Evolutionary conservation across 2,888 invertebrate species (phyloP).

Genomic region (Diadromus collaris): DNA sequence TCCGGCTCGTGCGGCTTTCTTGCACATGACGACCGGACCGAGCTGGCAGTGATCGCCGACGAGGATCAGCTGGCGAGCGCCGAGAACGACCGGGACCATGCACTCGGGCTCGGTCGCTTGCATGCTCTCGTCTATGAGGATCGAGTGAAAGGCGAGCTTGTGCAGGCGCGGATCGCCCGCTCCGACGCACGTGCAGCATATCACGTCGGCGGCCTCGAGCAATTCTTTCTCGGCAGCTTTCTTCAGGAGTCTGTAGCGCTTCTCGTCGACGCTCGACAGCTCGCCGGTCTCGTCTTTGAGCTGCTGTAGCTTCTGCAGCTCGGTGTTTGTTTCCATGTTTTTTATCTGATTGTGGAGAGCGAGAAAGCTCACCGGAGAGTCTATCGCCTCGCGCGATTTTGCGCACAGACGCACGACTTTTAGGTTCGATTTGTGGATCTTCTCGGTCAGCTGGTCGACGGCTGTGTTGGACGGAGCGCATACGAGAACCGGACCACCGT

Average conservation of each 20-base stretch:
- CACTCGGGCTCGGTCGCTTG: constrained; percentile 99
- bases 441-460: constrained; percentile 99
- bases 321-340: constrained; percentile 95
- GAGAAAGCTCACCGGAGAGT: constrained; percentile 97
- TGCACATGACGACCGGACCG: constrained; percentile 99
- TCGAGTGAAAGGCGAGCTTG: constrained; percentile 96
- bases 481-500: constrained; percentile 96
- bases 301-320: constrained; percentile 96
- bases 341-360: constrained; percentile 98
- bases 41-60: constrained; percentile 99
- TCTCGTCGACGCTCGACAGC: constrained; percentile 96
- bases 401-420: constrained; percentile 97
- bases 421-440: constrained; percentile 98
- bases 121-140: constrained; percentile 98
- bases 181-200: constrained; percentile 99
- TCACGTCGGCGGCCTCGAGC: constrained; percentile 97
- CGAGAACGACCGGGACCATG: constrained; percentile 99
- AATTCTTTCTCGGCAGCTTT: constrained; percentile 95
- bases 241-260: constrained; percentile 93
- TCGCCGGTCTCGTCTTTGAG: constrained; percentile 99
- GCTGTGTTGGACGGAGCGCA: constrained; percentile 99
- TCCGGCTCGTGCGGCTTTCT: constrained; percentile 98
- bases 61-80: constrained; percentile 97
- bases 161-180: constrained; percentile 98
- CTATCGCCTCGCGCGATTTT: constrained; percentile 98